A percentile compares a stretch with the other conserved stretches of the same genome.
These are phyloP conservation scores for Cyrtodaria siliqua DNA, from an alignment of 2,888 invertebrate species.

Conservation along the genomic window DNA sequence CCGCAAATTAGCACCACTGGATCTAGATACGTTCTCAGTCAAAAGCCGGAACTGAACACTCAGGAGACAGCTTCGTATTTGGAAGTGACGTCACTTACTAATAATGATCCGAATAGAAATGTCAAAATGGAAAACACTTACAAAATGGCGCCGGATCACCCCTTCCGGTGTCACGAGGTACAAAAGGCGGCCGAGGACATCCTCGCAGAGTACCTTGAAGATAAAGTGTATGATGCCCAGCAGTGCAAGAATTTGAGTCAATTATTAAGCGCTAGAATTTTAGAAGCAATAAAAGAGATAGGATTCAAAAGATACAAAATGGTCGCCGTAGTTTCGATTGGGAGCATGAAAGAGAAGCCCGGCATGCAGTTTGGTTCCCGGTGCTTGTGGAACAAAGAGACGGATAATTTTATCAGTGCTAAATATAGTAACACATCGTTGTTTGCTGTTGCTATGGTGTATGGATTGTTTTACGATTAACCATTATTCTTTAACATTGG, in stretches of 20 bases:
- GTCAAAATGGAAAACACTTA: conserved; percentile 58
- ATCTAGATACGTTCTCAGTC: conserved; percentile 1
- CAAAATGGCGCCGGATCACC: conserved; percentile 58
- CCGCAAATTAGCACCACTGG: background rate
- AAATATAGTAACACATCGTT: conserved; percentile 80
- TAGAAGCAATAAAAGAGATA: conserved; percentile 76
- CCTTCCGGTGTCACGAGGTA: conserved; percentile 54
- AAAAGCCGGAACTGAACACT: conserved; percentile 13
- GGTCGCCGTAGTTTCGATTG: conserved; percentile 82
- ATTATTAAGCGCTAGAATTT: conserved; percentile 72
- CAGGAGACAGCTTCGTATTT: conserved; percentile 60
- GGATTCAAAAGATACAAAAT: conserved; percentile 77
- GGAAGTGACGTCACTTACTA: conserved; percentile 64
- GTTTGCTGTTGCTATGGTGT: conserved; percentile 83
- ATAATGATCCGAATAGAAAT: conserved; percentile 33
- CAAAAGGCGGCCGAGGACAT: conserved; percentile 61
- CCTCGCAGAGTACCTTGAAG: conserved; percentile 64
- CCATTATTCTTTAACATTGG: no score
- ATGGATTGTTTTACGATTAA: conserved; percentile 79
- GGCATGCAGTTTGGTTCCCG: conserved; percentile 83
- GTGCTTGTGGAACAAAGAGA: conserved; percentile 82
- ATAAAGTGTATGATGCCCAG: conserved; percentile 72
- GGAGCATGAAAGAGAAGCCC: conserved; percentile 77
- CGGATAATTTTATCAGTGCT: conserved; percentile 83
- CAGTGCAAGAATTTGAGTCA: conserved; percentile 77